Percentiles rank a stretch among this genome's conserved stretches.
Conservation (phyloP, 1,140 invertebrate genomes). For the Drosophila jambulina region DNA sequence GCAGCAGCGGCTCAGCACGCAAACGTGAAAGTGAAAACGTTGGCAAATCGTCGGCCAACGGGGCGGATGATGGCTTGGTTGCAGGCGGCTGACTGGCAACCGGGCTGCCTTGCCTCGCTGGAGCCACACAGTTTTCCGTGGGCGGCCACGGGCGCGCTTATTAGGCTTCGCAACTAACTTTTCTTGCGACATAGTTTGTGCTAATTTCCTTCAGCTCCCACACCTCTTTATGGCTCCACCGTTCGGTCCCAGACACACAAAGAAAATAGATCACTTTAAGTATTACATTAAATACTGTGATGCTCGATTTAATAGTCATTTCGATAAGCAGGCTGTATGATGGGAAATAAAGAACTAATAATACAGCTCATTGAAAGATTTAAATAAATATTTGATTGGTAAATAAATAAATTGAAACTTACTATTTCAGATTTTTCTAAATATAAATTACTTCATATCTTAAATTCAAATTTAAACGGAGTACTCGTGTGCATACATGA, state of each 20-base stretch:
- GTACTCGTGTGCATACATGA: not conserved
- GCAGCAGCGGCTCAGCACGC: slow-evolving; percentile 29
- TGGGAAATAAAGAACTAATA: not conserved
- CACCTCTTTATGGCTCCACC: slow-evolving; percentile 11
- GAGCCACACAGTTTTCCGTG: slow-evolving; percentile 11
- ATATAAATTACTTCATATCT: not conserved
- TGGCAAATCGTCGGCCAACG: slow-evolving; percentile 62
- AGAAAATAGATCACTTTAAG: not conserved
- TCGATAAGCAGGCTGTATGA: not conserved
- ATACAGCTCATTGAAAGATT: not conserved
- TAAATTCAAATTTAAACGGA: too few species aligned
- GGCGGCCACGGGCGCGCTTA: slow-evolving; percentile 37
- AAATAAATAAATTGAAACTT: too few species aligned
- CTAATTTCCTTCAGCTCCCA: slow-evolving; percentile 37
- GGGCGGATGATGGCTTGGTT: slow-evolving; percentile 39
- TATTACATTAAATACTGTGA: not conserved
- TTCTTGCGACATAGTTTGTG: slow-evolving; percentile 52
- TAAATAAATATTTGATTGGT: not conserved
- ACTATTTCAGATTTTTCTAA: not conserved
- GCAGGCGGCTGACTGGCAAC: not conserved
- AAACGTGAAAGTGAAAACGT: slow-evolving; percentile 65
- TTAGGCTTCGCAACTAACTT: slow-evolving; percentile 51
- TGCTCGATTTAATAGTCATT: not conserved
- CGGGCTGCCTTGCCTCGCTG: not conserved
- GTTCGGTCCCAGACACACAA: not conserved